Conservation (phyloP, 2,113 vertebrate species). For the Caloenas nicobarica region DNA sequence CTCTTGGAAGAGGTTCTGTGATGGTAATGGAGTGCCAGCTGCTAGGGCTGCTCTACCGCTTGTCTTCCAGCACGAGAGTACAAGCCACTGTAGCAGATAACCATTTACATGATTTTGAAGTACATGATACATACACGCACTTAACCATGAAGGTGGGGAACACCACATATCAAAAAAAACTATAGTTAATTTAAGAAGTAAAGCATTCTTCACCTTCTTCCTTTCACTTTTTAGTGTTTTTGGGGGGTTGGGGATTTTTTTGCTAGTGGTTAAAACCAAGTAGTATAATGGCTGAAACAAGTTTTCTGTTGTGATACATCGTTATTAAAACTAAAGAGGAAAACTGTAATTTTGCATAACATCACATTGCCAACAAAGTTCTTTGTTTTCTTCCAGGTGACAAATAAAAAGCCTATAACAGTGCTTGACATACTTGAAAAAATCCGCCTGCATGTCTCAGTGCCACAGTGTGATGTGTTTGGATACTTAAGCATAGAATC, state of each 20-base stretch:
- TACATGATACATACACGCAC: fast-evolving
- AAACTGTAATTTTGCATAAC: not conserved
- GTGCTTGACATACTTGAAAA: conserved; percentile 89
- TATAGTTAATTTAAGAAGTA: not conserved
- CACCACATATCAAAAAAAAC: not conserved
- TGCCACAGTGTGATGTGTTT: conserved; percentile 96
- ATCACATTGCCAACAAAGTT: not conserved
- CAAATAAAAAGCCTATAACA: conserved; percentile 87
- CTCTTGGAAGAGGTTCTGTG: not conserved
- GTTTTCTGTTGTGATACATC: not conserved
- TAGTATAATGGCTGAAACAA: not conserved
- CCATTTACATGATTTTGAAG: not conserved
- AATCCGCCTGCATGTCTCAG: conserved; percentile 90
- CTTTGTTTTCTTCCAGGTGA: conserved; percentile 76
- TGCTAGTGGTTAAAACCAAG: not conserved
- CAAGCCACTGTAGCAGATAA: not conserved
- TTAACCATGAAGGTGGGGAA: not conserved
- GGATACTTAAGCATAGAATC: conserved; percentile 96
- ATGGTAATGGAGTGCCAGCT: not conserved
- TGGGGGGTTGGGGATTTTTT: not conserved
- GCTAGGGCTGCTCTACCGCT: not conserved
- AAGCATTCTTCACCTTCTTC: not conserved
- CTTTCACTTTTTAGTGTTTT: not conserved
- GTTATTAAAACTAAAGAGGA: not conserved
- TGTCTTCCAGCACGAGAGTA: not conserved